These are phyloP conservation scores for Pundamilia nyererei DNA, from an alignment of 2,113 vertebrate genomes.

Conservation along the genomic window DNA sequence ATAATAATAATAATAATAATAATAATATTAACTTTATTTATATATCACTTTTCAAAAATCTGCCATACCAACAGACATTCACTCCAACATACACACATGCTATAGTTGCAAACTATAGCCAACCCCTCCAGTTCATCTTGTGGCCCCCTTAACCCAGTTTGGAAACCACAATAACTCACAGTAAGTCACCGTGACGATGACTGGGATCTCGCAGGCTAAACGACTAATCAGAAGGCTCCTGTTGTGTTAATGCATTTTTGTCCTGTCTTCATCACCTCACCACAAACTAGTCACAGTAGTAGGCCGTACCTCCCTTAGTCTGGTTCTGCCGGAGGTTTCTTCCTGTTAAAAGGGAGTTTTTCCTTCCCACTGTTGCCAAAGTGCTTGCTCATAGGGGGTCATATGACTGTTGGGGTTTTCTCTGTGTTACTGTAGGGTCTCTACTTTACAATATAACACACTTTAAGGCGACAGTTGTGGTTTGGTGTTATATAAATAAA, in stretches of 20 bases:
- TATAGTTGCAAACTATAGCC: neutral
- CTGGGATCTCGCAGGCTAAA: neutral
- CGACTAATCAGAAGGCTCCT: neutral
- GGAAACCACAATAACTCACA: neutral
- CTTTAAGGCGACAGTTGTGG: neutral
- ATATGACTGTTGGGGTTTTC: neutral
- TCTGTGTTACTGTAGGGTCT: neutral
- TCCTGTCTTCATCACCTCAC: neutral
- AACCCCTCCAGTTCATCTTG: neutral
- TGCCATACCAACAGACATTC: neutral
- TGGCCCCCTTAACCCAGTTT: neutral
- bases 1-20: fast-evolving
- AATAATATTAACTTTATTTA: neutral
- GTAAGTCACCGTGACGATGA: neutral
- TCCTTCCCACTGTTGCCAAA: neutral
- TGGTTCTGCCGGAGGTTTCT: neutral
- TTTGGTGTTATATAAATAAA: neutral
- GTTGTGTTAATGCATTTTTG: neutral
- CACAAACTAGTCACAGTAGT: neutral
- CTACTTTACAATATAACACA: neutral
- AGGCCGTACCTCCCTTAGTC: fast-evolving
- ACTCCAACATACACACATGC: neutral
- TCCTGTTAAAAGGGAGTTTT: neutral
- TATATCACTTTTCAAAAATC: neutral
- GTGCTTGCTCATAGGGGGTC: neutral